These are phyloP conservation scores for Eristalis pertinax DNA, from an alignment of 2,888 invertebrate species.

Conservation along the genomic window DNA sequence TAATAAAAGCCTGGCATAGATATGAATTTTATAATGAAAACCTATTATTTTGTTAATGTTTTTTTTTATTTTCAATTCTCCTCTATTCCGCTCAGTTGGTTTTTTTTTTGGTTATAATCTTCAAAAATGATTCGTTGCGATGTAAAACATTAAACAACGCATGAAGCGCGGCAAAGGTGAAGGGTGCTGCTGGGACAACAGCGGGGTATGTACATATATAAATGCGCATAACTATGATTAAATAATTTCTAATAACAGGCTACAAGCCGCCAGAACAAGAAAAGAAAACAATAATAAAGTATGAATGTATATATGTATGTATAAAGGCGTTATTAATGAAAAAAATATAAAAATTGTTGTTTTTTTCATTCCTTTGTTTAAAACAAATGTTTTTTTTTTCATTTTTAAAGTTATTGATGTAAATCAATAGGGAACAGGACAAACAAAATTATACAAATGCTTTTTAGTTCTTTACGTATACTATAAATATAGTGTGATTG, in stretches of 20 bases:
- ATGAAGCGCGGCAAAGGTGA: not conserved
- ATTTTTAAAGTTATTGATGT: constrained; percentile 46
- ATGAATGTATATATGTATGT: constrained; percentile 19
- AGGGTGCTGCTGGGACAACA: not conserved
- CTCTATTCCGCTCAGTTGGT: not conserved
- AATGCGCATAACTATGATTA: constrained; percentile 36
- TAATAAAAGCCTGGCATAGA: not conserved
- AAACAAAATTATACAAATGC: constrained; percentile 50
- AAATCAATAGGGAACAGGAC: constrained; percentile 61
- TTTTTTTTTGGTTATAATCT: constrained; percentile 1
- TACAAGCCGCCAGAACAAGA: constrained; percentile 28
- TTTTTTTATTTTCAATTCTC: constrained; percentile 3
- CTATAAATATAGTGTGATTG: constrained; percentile 30
- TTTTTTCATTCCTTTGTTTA: not conserved
- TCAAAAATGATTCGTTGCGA: constrained; percentile 27
- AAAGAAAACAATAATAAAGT: constrained; percentile 24
- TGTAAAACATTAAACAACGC: constrained; percentile 26
- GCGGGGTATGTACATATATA: constrained; percentile 9
- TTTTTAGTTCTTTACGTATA: constrained; percentile 50
- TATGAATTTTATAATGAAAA: not conserved
- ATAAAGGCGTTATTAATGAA: constrained; percentile 32
- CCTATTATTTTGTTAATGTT: not conserved
- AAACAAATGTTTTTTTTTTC: constrained; percentile 24
- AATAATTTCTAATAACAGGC: constrained; percentile 20
- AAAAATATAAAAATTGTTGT: constrained; percentile 33